Conservation (phyloP, 2,113 vertebrate species). For the Perca fluviatilis region DNA sequence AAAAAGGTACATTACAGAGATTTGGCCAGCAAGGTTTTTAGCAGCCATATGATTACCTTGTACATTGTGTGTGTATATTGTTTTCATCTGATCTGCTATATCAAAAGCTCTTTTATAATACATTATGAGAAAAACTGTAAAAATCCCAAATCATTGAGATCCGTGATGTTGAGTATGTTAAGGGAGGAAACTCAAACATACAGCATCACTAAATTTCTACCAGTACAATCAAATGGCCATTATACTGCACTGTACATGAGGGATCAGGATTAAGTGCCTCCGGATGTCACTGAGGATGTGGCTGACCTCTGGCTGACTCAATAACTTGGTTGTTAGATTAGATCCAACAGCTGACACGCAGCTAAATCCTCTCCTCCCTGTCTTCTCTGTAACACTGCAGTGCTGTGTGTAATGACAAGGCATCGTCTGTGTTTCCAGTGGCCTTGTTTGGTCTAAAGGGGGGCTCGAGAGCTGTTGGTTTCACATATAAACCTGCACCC, state of each 20-base stretch:
- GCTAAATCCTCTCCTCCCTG: constrained; percentile 69
- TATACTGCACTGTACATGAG: background rate
- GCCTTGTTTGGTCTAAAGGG: constrained; percentile 27
- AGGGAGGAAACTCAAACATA: background rate
- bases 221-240: constrained; percentile 33
- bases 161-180: background rate
- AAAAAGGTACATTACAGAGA: background rate
- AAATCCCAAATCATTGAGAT: background rate
- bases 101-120: background rate
- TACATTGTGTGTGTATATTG: background rate
- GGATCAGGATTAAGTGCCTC: constrained; percentile 65
- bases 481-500: constrained; percentile 26
- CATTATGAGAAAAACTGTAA: background rate
- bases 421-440: constrained; percentile 11
- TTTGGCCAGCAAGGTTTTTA: background rate
- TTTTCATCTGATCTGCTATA: background rate
- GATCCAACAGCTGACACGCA: constrained; percentile 69
- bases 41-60: background rate
- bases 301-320: constrained; percentile 54
- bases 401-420: constrained; percentile 36
- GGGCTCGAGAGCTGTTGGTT: constrained; percentile 1
- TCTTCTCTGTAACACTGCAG: constrained; percentile 43
- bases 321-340: constrained; percentile 70
- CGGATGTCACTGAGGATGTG: constrained; percentile 47
- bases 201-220: constrained; percentile 11